phyloP scores from a whole-genome alignment of 2,888 invertebrate genomes.

The Lasioglossum villosulum region DNA sequence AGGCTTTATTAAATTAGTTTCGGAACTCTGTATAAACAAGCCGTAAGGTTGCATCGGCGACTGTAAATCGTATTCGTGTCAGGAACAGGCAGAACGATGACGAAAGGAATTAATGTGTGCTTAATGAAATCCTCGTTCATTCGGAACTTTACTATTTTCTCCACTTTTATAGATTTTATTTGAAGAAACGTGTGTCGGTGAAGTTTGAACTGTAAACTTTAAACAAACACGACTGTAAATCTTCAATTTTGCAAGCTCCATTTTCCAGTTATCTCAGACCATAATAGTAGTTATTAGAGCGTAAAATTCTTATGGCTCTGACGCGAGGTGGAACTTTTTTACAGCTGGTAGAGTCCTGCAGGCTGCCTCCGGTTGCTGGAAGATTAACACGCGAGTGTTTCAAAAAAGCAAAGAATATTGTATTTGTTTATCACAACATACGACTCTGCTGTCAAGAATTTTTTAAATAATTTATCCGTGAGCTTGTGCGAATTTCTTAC shows the following conservation, averaged over 20 bases:
- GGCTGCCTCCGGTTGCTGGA: not conserved
- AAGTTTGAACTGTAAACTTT: not conserved
- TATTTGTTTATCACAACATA: not conserved
- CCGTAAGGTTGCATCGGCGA: slow-evolving; percentile 30
- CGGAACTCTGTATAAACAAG: slow-evolving; percentile 49
- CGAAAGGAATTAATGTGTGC: not conserved
- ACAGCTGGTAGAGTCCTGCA: not conserved
- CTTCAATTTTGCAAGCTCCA: not conserved
- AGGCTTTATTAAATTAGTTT: slow-evolving; percentile 63
- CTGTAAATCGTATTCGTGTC: slow-evolving; percentile 33
- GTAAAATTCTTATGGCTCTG: slow-evolving; percentile 1
- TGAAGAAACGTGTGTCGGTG: not conserved
- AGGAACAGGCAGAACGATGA: not conserved
- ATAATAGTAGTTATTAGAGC: not conserved
- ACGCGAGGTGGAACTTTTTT: not conserved
- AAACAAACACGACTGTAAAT: not conserved
- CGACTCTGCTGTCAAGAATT: not conserved
- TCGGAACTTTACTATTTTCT: not conserved
- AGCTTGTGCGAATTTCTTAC: not conserved
- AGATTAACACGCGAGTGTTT: not conserved
- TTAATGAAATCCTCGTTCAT: not conserved
- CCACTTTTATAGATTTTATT: not conserved
- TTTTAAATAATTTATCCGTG: not conserved
- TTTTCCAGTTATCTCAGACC: not conserved
- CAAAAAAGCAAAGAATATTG: not conserved